Evolutionary conservation across 2,888 invertebrate genomes (phyloP), one percentile per base, ranked within the genome.

Genomic region (Noctua janthe): DNA sequence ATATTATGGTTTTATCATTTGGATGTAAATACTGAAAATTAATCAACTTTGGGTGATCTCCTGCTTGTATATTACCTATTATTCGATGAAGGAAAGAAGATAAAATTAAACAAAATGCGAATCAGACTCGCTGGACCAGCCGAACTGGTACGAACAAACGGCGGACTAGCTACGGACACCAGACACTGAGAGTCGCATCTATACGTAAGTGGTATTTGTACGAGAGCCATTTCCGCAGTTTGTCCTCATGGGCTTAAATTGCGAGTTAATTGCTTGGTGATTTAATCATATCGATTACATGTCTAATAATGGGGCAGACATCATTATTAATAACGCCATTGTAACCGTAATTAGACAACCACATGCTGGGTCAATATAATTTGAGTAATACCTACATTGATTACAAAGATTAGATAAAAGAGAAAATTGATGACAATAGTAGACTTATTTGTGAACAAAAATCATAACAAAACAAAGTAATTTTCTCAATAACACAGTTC

Each of bases 381-480:
- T 20, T 66, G 10, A 39, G 4, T 20, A 66, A 39, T 66, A 66
- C 8, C 7, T 64, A 5, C 35, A 35, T 20, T 66, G 64, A 66
- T 66, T 35, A 64, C 1, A 8, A 64, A 35, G 64, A 66, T 67
- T 67, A 23, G 17, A 43, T 43, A 23, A 23, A 35, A 39, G 11
- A 39, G 20, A 66, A 66, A 62, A 47, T 69, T 47, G 47, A 47
- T 69, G 69, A 69, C 15, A 75, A 51, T 43, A 29, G 20, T 35
- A 23, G 43, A 47, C 29, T 39, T 66, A 17, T 62, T n/a, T n/a
- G 71, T 17, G 20, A 35, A 49, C 7, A 29, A 67, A 66, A 51
- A 47, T 47, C 43, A 6, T 15, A 81, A 64, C 15, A 81, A 51
- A 10, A 47, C 15, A 17, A 39, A 81, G 54, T 23, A 54, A 23